phyloP scores from a whole-genome alignment of 2,888 invertebrate species.

The Andricus quercusramuli region DNA sequence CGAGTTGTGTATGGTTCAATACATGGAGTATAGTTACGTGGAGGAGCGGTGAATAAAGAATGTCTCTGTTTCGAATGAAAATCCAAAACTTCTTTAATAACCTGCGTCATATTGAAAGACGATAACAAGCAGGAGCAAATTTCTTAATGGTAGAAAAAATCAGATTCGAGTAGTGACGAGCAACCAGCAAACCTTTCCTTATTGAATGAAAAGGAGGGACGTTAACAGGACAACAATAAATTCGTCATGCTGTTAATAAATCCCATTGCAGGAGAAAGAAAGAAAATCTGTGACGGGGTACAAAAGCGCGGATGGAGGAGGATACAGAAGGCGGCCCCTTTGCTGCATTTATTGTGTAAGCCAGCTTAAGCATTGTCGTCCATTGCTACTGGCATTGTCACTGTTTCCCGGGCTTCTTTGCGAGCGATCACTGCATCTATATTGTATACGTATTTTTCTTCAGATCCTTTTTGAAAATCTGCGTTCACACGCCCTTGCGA shows the following conservation, averaged over 20 bases:
- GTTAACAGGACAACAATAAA: slow-evolving; percentile 57
- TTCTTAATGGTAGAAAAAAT: slow-evolving; percentile 11
- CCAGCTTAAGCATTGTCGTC: slow-evolving; percentile 67
- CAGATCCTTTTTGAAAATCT: slow-evolving; percentile 21
- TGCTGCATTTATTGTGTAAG: slow-evolving; percentile 66
- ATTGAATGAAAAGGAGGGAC: slow-evolving; percentile 18
- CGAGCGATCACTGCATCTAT: slow-evolving; percentile 45
- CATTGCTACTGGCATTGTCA: slow-evolving; percentile 65
- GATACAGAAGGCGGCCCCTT: slow-evolving; percentile 63
- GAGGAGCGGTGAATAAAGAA: too few species aligned
- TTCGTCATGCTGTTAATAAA: slow-evolving; percentile 66
- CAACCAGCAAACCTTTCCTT: slow-evolving; percentile 24
- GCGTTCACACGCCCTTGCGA: slow-evolving; percentile 40
- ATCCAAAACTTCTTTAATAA: too few species aligned
- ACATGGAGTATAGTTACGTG: too few species aligned
- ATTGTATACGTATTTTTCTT: slow-evolving; percentile 20
- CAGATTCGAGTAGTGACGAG: slow-evolving; percentile 23
- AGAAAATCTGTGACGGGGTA: slow-evolving; percentile 55
- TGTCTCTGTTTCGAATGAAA: too few species aligned
- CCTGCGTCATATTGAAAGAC: not conserved
- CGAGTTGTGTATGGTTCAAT: too few species aligned
- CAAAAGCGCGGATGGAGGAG: slow-evolving; percentile 63
- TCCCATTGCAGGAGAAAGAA: slow-evolving; percentile 57
- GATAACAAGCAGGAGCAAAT: not conserved
- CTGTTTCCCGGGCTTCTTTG: slow-evolving; percentile 47